Evolutionary conservation across 2,888 invertebrate species (phyloP).

Genomic region (Macrophya alboannulata): DNA sequence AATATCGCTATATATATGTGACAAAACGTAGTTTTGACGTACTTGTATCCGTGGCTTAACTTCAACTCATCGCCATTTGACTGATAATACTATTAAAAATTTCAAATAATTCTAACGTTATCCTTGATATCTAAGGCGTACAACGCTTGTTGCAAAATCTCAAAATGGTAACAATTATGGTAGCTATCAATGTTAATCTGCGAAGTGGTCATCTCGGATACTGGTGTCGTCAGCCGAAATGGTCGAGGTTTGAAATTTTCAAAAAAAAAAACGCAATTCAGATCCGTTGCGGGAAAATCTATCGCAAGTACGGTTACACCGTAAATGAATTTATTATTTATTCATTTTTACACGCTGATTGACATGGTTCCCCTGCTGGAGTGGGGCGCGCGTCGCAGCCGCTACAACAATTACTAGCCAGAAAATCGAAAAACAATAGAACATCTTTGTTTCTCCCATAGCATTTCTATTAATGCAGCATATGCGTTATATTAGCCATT

Average conservation of each 20-base stretch:
- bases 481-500: background rate
- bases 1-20: no score
- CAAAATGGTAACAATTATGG: no score
- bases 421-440: slow-evolving; percentile 47
- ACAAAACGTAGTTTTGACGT: no score
- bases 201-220: no score
- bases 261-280: background rate
- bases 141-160: no score
- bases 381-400: background rate
- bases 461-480: background rate
- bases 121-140: no score
- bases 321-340: background rate
- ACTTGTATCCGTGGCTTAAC: no score
- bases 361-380: background rate
- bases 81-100: no score
- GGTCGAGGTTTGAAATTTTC: background rate
- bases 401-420: background rate
- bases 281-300: background rate
- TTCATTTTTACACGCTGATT: background rate
- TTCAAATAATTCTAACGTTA: no score
- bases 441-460: background rate
- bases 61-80: no score
- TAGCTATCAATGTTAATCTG: no score
- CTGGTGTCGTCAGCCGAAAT: background rate
- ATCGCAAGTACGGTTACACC: background rate